Percentiles rank a stretch among this genome's conserved stretches.
Conservation (phyloP, 2,797 vertebrate genomes). For the Brachymystax lenok region DNA sequence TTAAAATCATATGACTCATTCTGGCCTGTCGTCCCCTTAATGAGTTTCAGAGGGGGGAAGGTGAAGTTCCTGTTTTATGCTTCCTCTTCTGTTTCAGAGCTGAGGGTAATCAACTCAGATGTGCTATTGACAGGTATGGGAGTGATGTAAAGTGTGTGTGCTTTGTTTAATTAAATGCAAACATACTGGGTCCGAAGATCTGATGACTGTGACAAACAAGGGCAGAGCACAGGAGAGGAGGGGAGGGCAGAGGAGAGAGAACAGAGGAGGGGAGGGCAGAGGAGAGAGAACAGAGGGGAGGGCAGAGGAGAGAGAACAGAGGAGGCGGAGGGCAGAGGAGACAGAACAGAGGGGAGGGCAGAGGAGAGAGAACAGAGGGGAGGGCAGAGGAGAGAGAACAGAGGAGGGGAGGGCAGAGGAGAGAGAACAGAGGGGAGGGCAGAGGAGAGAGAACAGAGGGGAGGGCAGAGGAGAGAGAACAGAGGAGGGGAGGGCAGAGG, state of each 20-base stretch:
- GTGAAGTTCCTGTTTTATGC: constrained; percentile 3
- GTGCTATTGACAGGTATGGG: constrained; percentile 84
- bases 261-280: too few relatives aligned
- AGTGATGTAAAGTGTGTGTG: constrained; percentile 80
- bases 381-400: too few relatives aligned
- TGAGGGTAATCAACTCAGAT: constrained; percentile 81
- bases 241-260: too few relatives aligned
- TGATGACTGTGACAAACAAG: constrained; percentile 82
- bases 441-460: too few relatives aligned
- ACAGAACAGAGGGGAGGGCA: background rate
- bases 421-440: constrained; percentile 46
- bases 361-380: too few relatives aligned
- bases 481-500: too few relatives aligned
- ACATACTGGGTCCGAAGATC: constrained; percentile 85
- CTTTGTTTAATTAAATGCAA: constrained; percentile 92
- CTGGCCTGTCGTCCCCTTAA: constrained; percentile 62
- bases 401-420: too few relatives aligned
- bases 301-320: too few relatives aligned
- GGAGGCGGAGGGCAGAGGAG: too few relatives aligned
- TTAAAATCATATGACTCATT: constrained; percentile 83
- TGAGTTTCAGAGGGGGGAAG: constrained; percentile 41
- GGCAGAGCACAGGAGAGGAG: constrained; percentile 33
- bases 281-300: too few relatives aligned
- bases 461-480: too few relatives aligned
- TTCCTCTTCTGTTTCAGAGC: constrained; percentile 48